Evolutionary conservation across 2,888 invertebrate genomes (phyloP).

Genomic region (Erebia palarica): DNA sequence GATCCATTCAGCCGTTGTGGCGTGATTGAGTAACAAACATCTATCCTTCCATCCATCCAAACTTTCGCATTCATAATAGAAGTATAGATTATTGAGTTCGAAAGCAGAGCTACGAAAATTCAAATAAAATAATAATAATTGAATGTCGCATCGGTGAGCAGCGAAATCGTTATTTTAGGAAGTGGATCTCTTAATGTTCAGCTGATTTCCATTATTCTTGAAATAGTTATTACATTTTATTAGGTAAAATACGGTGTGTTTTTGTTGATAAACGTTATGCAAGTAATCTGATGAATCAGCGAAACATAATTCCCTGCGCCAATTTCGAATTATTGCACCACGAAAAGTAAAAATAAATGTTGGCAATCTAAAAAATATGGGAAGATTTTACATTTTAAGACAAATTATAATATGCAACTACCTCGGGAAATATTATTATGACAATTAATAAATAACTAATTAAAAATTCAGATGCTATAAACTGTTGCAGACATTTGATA

Average conservation of each 20-base stretch:
- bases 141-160: too few species aligned
- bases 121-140: too few species aligned
- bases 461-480: not conserved
- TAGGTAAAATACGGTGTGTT: not conserved
- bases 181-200: too few species aligned
- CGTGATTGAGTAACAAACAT: too few species aligned
- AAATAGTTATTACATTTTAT: not conserved
- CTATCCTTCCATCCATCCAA: too few species aligned
- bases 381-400: not conserved
- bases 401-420: not conserved
- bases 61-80: too few species aligned
- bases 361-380: conserved; percentile 16
- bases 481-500: not conserved
- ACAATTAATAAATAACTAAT: not conserved
- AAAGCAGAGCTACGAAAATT: too few species aligned
- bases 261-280: conserved; percentile 17
- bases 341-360: conserved; percentile 3
- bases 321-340: conserved; percentile 28
- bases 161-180: too few species aligned
- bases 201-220: not conserved
- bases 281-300: conserved; percentile 15
- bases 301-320: not conserved
- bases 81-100: too few species aligned
- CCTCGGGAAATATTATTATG: too few species aligned
- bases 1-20: too few species aligned